Evolutionary conservation across 2,113 vertebrate species (phyloP).

Genomic region (Fregata magnificens): DNA sequence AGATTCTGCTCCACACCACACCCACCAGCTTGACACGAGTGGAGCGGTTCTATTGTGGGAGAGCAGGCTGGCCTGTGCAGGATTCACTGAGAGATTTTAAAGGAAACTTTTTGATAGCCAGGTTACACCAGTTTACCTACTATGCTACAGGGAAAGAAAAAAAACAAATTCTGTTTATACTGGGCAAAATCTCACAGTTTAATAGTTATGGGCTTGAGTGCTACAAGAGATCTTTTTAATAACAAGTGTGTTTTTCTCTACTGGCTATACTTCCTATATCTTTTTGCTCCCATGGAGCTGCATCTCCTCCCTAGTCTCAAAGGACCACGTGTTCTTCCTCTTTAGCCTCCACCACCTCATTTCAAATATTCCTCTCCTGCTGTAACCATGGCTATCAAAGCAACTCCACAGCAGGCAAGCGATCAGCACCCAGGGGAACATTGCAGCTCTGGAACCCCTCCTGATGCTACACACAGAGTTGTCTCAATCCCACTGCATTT

Average conservation of each 20-base stretch:
- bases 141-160: neutral
- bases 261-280: neutral
- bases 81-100: neutral
- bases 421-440: neutral
- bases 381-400: neutral
- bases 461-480: neutral
- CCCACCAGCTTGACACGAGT: neutral
- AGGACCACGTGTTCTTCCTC: neutral
- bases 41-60: neutral
- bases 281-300: neutral
- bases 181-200: neutral
- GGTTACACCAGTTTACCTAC: neutral
- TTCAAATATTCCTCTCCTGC: neutral
- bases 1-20: neutral
- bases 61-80: neutral
- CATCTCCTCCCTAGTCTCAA: neutral
- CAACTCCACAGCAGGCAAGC: neutral
- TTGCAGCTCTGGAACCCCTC: neutral
- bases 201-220: neutral
- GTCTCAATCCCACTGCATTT: neutral
- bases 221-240: neutral
- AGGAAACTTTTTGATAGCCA: neutral
- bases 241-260: neutral
- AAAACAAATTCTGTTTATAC: neutral
- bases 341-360: neutral